phyloP scores from a whole-genome alignment of 2,888 invertebrate genomes.

The Gastracanthus pulcherrimus region DNA sequence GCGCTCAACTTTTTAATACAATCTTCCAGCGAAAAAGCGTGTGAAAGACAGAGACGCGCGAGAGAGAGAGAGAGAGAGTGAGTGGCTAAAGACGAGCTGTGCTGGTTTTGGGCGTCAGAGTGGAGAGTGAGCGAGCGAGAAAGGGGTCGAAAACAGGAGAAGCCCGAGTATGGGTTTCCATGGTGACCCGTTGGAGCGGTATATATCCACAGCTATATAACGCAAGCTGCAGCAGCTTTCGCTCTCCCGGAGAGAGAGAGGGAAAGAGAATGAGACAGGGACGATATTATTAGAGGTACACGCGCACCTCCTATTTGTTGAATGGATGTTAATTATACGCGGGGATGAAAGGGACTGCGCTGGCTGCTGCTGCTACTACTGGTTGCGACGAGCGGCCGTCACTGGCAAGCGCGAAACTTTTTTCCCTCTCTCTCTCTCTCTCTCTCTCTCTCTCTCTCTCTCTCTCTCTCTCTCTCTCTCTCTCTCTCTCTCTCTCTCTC shows the following conservation, averaged over 20 bases:
- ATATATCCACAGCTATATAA: too few species aligned
- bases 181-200: too few species aligned
- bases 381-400: constrained; percentile 27
- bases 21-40: constrained; percentile 1
- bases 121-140: neutral
- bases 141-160: constrained; percentile 25
- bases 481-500: constrained; percentile 20
- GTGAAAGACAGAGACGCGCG: neutral
- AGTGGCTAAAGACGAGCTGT: neutral
- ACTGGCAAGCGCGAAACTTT: constrained; percentile 35
- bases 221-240: neutral
- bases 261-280: neutral
- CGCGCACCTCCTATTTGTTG: constrained; percentile 49
- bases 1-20: constrained; percentile 38
- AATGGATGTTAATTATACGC: constrained; percentile 57
- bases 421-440: constrained; percentile 16
- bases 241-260: neutral
- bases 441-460: constrained; percentile 1
- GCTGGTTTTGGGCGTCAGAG: too few species aligned
- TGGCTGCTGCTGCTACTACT: too few species aligned
- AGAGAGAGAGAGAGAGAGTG: neutral
- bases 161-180: constrained; percentile 31
- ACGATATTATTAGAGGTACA: constrained; percentile 47
- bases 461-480: neutral
- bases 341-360: constrained; percentile 23